Conservation (phyloP, 37 sponge, comb jelly and placozoan genomes). For the Hexactinellida sp. region DNA sequence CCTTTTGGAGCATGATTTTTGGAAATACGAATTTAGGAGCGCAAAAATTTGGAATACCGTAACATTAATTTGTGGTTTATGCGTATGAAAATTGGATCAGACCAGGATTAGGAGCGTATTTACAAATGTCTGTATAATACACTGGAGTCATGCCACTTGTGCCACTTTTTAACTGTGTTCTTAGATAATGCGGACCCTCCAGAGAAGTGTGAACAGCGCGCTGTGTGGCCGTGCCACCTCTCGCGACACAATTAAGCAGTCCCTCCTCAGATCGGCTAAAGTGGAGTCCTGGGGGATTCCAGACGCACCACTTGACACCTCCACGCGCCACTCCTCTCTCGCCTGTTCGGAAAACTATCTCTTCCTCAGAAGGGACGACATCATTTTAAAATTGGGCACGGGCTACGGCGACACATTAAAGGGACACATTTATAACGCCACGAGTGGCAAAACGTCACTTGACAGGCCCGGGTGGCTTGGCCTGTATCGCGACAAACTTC, state of each 20-base stretch:
- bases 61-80: too few relatives aligned
- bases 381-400: not conserved
- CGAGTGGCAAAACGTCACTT: not conserved
- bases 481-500: not conserved
- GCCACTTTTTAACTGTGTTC: not conserved
- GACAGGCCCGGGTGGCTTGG: not conserved
- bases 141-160: too few relatives aligned
- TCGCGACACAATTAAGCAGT: conserved; percentile 10
- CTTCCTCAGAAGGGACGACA: not conserved
- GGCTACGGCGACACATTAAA: not conserved
- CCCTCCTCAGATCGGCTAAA: conserved; percentile 2
- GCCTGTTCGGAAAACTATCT: not conserved
- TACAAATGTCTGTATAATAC: too few relatives aligned
- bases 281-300: not conserved
- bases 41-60: too few relatives aligned
- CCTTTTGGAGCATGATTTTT: too few relatives aligned
- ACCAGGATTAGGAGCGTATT: too few relatives aligned
- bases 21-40: too few relatives aligned
- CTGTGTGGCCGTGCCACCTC: not conserved
- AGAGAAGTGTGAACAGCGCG: conserved; percentile 8
- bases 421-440: not conserved
- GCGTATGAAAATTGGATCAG: too few relatives aligned
- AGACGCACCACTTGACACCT: not conserved
- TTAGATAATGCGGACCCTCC: conserved; percentile 8
- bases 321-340: not conserved